A percentile compares a stretch with the other conserved stretches of the same genome.
These are phyloP conservation scores for Harlomillsia oculata DNA, from an alignment of 1,140 invertebrate genomes.

Conservation along the genomic window DNA sequence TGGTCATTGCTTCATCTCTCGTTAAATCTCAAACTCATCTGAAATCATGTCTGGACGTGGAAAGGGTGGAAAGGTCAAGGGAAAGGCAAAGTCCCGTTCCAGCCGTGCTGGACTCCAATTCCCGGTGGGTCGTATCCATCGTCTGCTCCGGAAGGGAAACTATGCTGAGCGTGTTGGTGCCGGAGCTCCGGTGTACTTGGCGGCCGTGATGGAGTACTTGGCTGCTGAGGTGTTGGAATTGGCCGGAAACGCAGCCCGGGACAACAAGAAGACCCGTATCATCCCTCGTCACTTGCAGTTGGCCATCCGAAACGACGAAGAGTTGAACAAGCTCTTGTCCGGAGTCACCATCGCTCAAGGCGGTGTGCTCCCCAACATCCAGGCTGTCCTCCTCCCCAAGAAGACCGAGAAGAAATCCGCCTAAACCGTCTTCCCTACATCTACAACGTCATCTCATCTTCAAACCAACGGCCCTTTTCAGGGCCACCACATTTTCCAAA, in stretches of 20 bases:
- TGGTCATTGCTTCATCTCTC: too few relatives aligned
- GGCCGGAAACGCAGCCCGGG: conserved; percentile 64
- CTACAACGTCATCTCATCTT: too few relatives aligned
- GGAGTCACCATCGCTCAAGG: conserved; percentile 75
- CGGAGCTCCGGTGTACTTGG: conserved; percentile 59
- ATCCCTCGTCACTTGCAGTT: conserved; percentile 63
- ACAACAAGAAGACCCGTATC: conserved; percentile 50
- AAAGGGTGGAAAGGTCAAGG: conserved; percentile 54
- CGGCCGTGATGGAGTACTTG: conserved; percentile 50
- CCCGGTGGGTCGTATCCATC: too few relatives aligned
- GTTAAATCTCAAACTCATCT: too few relatives aligned
- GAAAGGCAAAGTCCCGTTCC: conserved; percentile 53
- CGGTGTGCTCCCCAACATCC: conserved; percentile 49
- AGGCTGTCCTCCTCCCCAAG: not conserved
- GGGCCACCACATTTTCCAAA: too few relatives aligned
- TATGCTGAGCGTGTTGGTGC: conserved; percentile 60
- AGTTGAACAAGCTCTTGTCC: conserved; percentile 64
- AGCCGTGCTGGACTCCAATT: conserved; percentile 58
- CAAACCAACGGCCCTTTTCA: too few relatives aligned
- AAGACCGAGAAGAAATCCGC: conserved; percentile 3
- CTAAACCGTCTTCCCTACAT: too few relatives aligned
- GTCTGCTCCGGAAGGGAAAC: conserved; percentile 57
- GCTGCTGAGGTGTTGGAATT: conserved; percentile 67
- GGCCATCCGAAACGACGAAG: conserved; percentile 76
- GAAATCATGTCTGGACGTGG: conserved; percentile 53